A percentile compares a stretch with the other conserved stretches of the same genome.
Evolutionary conservation across 2,113 vertebrate species (phyloP).

Genomic region (Catharus minimus): DNA sequence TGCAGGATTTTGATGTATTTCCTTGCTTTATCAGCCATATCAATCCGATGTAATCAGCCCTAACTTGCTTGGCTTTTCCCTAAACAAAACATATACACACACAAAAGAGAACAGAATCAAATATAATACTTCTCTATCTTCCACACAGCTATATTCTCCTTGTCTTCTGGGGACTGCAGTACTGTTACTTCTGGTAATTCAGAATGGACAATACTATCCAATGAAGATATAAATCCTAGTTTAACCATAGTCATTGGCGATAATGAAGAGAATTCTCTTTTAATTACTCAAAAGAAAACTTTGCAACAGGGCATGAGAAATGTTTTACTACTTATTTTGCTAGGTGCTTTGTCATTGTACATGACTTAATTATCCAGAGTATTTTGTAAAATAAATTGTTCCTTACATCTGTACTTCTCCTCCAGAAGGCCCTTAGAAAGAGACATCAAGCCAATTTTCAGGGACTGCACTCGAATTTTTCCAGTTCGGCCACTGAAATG

Average conservation of each 20-base stretch:
- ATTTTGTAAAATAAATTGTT: conserved; percentile 6
- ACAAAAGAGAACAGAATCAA: neutral
- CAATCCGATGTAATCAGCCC: neutral
- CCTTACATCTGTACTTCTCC: conserved; percentile 97
- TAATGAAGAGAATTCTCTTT: neutral
- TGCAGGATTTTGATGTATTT: neutral
- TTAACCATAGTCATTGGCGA: neutral
- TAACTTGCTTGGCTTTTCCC: neutral
- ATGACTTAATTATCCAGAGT: neutral
- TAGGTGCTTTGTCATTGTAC: neutral
- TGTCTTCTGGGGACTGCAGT: neutral
- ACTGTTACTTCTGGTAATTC: fast-evolving
- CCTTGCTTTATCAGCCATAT: neutral
- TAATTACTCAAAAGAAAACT: neutral
- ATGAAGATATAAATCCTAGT: neutral
- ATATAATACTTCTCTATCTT: neutral
- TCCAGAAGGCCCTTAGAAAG: conserved; percentile 95
- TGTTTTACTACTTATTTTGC: neutral
- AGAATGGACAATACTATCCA: neutral
- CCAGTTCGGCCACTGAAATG: conserved; percentile 89
- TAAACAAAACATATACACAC: neutral
- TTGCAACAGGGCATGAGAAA: neutral
- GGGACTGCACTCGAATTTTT: conserved; percentile 92
- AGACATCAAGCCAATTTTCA: conserved; percentile 95
- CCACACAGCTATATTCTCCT: neutral